These are phyloP conservation scores for Caradrina kadenii DNA, from an alignment of 2,888 invertebrate genomes.

Conservation along the genomic window DNA sequence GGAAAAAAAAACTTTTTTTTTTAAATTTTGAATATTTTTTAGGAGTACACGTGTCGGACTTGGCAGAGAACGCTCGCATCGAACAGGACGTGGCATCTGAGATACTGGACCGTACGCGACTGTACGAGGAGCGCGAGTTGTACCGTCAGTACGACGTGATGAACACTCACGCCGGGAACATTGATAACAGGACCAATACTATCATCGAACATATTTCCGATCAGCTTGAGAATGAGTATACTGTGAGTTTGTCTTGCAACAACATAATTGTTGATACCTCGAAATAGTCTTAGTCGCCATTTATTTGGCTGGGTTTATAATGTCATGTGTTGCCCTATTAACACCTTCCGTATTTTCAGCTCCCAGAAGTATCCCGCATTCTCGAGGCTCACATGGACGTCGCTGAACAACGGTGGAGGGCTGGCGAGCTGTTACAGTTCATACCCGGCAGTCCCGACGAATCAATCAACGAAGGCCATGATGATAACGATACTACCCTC, in stretches of 20 bases:
- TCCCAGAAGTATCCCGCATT: conserved; percentile 84
- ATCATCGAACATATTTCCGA: conserved; percentile 84
- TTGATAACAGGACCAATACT: conserved; percentile 85
- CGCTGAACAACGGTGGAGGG: conserved; percentile 79
- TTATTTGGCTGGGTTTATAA: no score
- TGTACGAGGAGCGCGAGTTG: conserved; percentile 79
- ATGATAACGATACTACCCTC: conserved; percentile 79
- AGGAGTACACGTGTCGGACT: conserved; percentile 78
- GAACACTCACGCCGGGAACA: conserved; percentile 79
- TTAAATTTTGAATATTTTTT: background rate
- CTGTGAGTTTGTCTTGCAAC: conserved; percentile 70
- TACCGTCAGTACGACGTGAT: conserved; percentile 77
- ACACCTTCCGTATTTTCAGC: conserved; percentile 63
- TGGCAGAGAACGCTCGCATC: conserved; percentile 77
- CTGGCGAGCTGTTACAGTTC: conserved; percentile 72
- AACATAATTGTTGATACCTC: no score
- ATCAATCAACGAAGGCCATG: conserved; percentile 70
- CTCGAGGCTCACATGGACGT: conserved; percentile 82
- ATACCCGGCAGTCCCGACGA: conserved; percentile 67
- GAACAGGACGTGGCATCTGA: conserved; percentile 81
- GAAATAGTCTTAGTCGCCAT: no score
- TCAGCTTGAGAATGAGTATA: conserved; percentile 76
- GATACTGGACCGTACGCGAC: conserved; percentile 79
- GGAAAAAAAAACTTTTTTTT: no score
- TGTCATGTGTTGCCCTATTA: background rate